Evolutionary conservation across 2,113 vertebrate species (phyloP).

Genomic region (Engraulis encrasicolus): DNA sequence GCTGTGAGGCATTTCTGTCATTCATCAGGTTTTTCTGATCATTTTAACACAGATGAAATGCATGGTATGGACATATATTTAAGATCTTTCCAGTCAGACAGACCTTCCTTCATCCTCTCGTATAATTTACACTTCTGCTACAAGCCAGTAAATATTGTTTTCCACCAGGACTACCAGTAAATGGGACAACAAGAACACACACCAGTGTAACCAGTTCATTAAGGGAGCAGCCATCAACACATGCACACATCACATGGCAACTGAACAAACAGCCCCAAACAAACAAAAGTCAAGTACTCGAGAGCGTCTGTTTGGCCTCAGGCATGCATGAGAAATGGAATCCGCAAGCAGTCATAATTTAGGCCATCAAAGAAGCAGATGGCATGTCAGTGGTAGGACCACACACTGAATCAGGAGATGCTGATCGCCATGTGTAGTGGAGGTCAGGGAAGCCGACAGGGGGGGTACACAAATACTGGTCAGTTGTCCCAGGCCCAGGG

Average conservation of each 20-base stretch:
- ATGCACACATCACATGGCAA: background rate
- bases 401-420: background rate
- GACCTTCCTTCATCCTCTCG: background rate
- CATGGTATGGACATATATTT: background rate
- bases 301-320: background rate
- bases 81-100: background rate
- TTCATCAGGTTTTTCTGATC: background rate
- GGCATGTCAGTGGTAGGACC: background rate
- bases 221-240: background rate
- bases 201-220: background rate
- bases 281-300: background rate
- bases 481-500: too few relatives aligned
- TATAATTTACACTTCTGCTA: background rate
- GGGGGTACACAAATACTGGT: too few relatives aligned
- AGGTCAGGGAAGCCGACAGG: too few relatives aligned
- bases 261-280: background rate
- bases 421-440: too few relatives aligned
- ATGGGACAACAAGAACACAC: background rate
- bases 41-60: background rate
- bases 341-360: background rate
- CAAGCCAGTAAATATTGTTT: background rate
- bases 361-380: background rate
- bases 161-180: background rate
- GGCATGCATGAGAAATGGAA: background rate
- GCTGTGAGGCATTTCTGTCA: background rate